Evolutionary conservation across 2,797 vertebrate species (phyloP).

Genomic region (Heliangelus exortis): DNA sequence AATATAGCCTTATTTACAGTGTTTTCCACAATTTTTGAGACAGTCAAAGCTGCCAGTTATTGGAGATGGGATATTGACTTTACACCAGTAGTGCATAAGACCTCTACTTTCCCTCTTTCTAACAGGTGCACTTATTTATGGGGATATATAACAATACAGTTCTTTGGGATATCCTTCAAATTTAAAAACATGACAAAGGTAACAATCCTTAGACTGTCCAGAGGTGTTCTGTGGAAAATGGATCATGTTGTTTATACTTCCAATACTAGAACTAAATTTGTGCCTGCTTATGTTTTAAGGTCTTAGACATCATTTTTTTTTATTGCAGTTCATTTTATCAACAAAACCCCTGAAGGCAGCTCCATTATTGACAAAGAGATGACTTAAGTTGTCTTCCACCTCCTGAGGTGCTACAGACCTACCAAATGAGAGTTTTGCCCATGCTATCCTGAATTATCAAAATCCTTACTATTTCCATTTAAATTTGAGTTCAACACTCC

Average conservation of each 20-base stretch:
- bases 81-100: not conserved
- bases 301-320: not conserved
- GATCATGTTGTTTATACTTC: not conserved
- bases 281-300: not conserved
- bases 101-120: not conserved
- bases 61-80: not conserved
- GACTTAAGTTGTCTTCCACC: not conserved
- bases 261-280: not conserved
- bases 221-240: not conserved
- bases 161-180: not conserved
- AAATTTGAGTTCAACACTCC: not conserved
- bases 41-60: not conserved
- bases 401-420: not conserved
- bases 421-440: not conserved
- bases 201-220: not conserved
- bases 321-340: not conserved
- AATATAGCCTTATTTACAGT: not conserved
- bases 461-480: not conserved
- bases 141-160: not conserved
- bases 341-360: not conserved
- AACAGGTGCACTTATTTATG: not conserved
- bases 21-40: not conserved
- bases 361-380: not conserved
- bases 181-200: not conserved
- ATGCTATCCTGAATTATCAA: not conserved